These are phyloP conservation scores for Clivina fossor DNA, from an alignment of 2,888 invertebrate species.

Conservation along the genomic window DNA sequence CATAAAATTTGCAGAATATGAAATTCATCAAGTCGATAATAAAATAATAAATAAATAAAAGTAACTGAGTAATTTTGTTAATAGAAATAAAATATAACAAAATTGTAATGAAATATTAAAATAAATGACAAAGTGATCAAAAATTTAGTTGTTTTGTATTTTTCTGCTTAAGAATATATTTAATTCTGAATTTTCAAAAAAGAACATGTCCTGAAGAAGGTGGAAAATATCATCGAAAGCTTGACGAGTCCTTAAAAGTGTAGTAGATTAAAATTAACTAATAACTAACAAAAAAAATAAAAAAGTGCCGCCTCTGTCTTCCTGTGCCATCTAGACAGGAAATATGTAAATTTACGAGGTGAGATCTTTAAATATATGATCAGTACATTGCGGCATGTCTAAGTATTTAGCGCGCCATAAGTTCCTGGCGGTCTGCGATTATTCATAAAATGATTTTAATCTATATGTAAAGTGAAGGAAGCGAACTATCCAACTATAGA, in stretches of 20 bases:
- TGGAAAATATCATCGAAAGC: no score
- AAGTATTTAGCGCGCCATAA: constrained; percentile 15
- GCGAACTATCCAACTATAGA: background rate
- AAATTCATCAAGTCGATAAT: no score
- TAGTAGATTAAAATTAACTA: no score
- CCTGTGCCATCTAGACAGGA: constrained; percentile 13
- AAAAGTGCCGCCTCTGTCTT: background rate
- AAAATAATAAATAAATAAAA: no score
- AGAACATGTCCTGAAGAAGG: no score
- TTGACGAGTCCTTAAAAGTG: background rate
- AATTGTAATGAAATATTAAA: no score
- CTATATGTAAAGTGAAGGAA: constrained; percentile 30
- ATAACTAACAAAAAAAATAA: no score
- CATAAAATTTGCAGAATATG: no score
- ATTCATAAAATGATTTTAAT: constrained; percentile 28
- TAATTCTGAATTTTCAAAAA: background rate
- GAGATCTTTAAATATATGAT: constrained; percentile 26
- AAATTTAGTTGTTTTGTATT: no score
- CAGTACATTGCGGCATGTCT: background rate
- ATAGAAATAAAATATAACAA: no score
- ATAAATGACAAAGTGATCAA: no score
- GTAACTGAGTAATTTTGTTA: no score
- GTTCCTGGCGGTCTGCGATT: constrained; percentile 21
- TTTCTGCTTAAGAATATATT: background rate
- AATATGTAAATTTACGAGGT: constrained; percentile 22